Evolutionary conservation across 2,113 vertebrate species (phyloP).

Genomic region (Prinia subflava): DNA sequence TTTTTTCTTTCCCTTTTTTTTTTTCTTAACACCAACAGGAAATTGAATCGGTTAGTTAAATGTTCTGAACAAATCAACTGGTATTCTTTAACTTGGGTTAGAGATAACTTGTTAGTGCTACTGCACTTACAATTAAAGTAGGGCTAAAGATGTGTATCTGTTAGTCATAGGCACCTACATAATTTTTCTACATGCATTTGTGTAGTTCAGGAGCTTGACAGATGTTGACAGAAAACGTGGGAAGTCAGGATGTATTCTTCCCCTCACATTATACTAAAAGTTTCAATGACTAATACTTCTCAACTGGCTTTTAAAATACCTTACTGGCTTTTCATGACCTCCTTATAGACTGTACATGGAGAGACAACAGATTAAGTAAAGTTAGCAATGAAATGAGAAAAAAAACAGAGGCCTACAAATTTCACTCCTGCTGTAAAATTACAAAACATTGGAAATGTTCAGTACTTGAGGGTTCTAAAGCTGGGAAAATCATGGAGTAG

Average conservation of each 20-base stretch:
- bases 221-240: not conserved
- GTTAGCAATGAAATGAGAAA: not conserved
- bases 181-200: not conserved
- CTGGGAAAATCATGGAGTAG: not conserved
- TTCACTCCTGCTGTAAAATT: not conserved
- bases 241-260: not conserved
- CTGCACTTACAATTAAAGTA: not conserved
- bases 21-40: not conserved
- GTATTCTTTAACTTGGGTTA: not conserved
- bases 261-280: not conserved
- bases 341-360: not conserved
- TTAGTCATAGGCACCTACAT: not conserved
- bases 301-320: not conserved
- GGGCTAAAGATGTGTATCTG: not conserved
- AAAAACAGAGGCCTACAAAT: not conserved
- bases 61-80: not conserved
- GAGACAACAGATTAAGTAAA: not conserved
- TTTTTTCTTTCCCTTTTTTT: not conserved
- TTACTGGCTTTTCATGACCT: not conserved
- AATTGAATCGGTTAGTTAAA: not conserved
- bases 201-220: not conserved
- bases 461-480: not conserved
- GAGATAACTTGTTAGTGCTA: not conserved
- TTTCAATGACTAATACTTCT: not conserved
- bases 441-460: not conserved